Evolutionary conservation across 2,888 invertebrate species (phyloP).

Genomic region (Drosophila lutescens): DNA sequence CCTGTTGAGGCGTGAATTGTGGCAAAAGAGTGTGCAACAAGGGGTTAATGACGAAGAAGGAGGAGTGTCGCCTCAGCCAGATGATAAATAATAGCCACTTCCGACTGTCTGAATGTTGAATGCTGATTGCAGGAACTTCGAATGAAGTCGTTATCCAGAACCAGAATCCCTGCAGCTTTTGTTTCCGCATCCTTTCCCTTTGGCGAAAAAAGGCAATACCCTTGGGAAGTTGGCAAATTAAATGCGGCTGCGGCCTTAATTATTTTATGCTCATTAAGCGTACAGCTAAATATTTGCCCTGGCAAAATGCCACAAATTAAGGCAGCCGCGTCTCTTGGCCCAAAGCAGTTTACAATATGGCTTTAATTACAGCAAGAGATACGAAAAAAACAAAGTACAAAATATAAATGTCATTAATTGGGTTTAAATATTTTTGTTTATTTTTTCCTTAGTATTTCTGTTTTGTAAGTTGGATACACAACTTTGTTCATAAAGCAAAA

Average conservation of each 20-base stretch:
- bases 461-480: slow-evolving; percentile 47
- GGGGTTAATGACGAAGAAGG: slow-evolving; percentile 29
- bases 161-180: not conserved
- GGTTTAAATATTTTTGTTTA: slow-evolving; percentile 61
- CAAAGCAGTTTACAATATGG: slow-evolving; percentile 61
- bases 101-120: slow-evolving; percentile 35
- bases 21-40: slow-evolving; percentile 37
- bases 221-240: slow-evolving; percentile 67
- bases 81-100: slow-evolving; percentile 37
- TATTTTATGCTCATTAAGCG: slow-evolving; percentile 78
- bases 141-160: slow-evolving; percentile 41
- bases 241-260: slow-evolving; percentile 74
- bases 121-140: slow-evolving; percentile 30
- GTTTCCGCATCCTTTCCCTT: slow-evolving; percentile 49
- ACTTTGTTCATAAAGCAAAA: slow-evolving; percentile 63
- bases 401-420: slow-evolving; percentile 75
- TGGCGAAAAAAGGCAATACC: slow-evolving; percentile 23
- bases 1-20: slow-evolving; percentile 48
- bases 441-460: slow-evolving; percentile 1
- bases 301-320: slow-evolving; percentile 50
- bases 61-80: slow-evolving; percentile 4
- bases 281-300: slow-evolving; percentile 43
- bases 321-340: slow-evolving; percentile 69
- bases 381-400: slow-evolving; percentile 37
- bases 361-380: slow-evolving; percentile 59